Conservation (phyloP, 2,797 vertebrate genomes). For the Vireo griseus region DNA sequence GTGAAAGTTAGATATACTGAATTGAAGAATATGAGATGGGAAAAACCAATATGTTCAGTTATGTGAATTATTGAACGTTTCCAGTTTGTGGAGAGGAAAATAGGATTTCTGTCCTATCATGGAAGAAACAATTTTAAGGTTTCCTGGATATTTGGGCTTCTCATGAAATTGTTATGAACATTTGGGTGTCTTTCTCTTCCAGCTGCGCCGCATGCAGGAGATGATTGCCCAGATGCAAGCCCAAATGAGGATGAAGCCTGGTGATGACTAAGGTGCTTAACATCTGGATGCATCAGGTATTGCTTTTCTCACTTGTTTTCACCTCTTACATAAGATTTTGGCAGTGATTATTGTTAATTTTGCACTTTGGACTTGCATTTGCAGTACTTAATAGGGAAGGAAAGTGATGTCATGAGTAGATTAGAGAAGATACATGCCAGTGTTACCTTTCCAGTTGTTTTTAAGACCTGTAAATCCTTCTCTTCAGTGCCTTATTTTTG, state of each 20-base stretch:
- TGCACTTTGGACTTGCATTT: background rate
- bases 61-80: background rate
- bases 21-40: background rate
- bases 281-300: background rate
- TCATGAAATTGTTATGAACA: background rate
- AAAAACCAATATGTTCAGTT: background rate
- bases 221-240: slow-evolving; percentile 91
- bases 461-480: background rate
- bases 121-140: background rate
- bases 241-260: slow-evolving; percentile 85
- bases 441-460: background rate
- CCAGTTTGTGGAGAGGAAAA: background rate
- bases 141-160: background rate
- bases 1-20: background rate
- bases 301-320: background rate
- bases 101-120: background rate
- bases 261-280: slow-evolving; percentile 75
- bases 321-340: background rate
- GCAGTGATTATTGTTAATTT: background rate
- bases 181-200: background rate
- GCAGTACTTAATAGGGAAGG: background rate
- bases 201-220: slow-evolving; percentile 89
- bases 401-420: background rate
- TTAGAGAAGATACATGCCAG: background rate
- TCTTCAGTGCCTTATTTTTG: background rate